Evolutionary conservation across 2,797 vertebrate genomes (phyloP), one percentile per base, ranked within the genome.

Genomic region (Lateolabrax maculatus): DNA sequence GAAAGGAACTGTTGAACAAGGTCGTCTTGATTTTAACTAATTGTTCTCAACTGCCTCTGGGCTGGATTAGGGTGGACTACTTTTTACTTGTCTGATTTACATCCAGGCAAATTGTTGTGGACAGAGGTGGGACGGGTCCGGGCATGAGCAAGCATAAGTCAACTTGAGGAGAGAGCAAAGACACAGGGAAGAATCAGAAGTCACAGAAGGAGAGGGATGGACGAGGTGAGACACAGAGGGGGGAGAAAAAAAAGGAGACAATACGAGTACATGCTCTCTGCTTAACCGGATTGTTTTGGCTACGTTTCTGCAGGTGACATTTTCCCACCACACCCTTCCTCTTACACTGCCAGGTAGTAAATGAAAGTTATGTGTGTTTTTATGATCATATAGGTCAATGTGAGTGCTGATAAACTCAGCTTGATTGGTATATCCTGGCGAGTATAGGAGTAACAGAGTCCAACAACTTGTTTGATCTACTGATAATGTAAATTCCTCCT

Each of bases 301-400:
- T 19, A 55, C 1, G 55, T 53, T 81, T 77, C 51, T 80, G 37
- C 61, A 69, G 73, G 49, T 77, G 44, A 79, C 19, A 81, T 75
- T 85, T 92, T 92, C 84, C 86, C 88, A 92, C 88, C 92, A 92
- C 93, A 83, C 91, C 91, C 87, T 89, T 58, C 0, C 1, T 8
- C 9, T 69, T 29, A 16, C 43, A 27, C 46, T 52, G 41, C 69
- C 60, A 67, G 4, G 19, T 23, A 69, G 67, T 73, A 79, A 71
- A 84, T 6, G 0, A 41, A 46, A 46, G 10, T 46, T 6, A n/a
- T 64, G 25, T 15, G 37, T 62, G 63, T 57, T 71, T 71, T 63
- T 46, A 31, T 52, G 46, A 12, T 5, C 13, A 2, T 21, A 1
- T 16, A 15, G 23, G 23, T 23, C 1, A 52, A 9, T 11, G 5